Evolutionary conservation across 2,888 invertebrate genomes (phyloP).

Genomic region (Caenorhabditis sinica): DNA sequence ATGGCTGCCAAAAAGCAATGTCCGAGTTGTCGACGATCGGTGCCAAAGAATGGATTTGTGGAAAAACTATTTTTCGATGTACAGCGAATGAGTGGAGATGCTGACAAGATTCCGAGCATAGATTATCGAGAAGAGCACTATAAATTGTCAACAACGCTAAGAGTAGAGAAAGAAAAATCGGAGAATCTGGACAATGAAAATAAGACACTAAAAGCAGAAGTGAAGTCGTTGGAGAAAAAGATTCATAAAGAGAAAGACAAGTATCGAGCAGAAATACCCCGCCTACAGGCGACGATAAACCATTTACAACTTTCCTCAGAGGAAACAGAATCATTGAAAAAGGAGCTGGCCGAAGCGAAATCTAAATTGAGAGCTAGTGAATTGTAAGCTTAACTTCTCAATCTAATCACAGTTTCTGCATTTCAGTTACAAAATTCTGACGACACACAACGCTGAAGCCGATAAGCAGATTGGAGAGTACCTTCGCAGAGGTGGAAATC

Average conservation of each 20-base stretch:
- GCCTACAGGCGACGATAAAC: conserved; percentile 31
- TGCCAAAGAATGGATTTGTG: conserved; percentile 54
- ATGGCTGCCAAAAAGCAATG: conserved; percentile 57
- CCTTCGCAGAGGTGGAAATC: conserved; percentile 19
- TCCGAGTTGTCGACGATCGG: conserved; percentile 60
- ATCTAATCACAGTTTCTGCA: not conserved
- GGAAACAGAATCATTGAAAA: conserved; percentile 20
- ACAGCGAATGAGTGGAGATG: not conserved
- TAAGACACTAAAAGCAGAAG: not conserved
- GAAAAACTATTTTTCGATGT: conserved; percentile 66
- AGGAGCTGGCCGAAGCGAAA: conserved; percentile 8
- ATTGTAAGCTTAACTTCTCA: conserved; percentile 47
- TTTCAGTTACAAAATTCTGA: conserved; percentile 55
- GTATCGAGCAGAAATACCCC: conserved; percentile 43
- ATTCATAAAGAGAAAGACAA: conserved; percentile 49
- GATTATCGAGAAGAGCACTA: conserved; percentile 47
- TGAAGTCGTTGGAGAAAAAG: conserved; percentile 58
- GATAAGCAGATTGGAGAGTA: conserved; percentile 47
- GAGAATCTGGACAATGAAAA: conserved; percentile 27
- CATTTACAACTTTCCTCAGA: conserved; percentile 35
- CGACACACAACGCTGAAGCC: conserved; percentile 9
- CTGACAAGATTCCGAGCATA: not conserved
- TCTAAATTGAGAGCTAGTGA: conserved; percentile 50
- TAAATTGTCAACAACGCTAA: conserved; percentile 10
- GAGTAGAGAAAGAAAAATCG: conserved; percentile 21